Percentiles rank a stretch among this genome's conserved stretches.
Conservation (phyloP, 2,888 invertebrate species). For the Sclerodermus sp. region DNA sequence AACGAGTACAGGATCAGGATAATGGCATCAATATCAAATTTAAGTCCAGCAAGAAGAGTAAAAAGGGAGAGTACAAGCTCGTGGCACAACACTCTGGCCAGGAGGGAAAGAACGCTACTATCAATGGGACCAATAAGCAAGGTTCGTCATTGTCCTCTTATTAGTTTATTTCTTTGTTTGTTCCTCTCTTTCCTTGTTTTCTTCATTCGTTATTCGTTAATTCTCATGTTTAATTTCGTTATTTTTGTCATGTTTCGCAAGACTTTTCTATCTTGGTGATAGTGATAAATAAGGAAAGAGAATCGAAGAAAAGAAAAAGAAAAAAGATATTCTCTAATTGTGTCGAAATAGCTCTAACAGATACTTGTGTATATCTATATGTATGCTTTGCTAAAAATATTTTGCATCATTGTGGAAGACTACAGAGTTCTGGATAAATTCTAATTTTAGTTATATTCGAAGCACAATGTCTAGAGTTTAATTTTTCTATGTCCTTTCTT, state of each 20-base stretch:
- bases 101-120: conserved; percentile 18
- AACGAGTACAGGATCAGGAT: conserved; percentile 48
- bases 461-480: too few species aligned
- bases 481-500: not conserved
- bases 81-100: conserved; percentile 32
- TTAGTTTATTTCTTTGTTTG: conserved; percentile 2
- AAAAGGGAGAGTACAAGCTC: conserved; percentile 43
- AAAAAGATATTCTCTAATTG: too few species aligned
- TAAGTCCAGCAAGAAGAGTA: conserved; percentile 33
- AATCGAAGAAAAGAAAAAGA: too few species aligned
- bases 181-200: not conserved
- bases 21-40: conserved; percentile 54
- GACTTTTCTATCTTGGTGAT: too few species aligned
- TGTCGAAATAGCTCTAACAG: not conserved
- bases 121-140: conserved; percentile 38
- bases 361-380: not conserved
- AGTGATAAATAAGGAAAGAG: too few species aligned
- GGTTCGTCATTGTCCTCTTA: conserved; percentile 20
- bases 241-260: too few species aligned
- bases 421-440: too few species aligned
- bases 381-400: too few species aligned
- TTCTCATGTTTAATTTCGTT: too few species aligned
- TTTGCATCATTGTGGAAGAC: too few species aligned
- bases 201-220: too few species aligned
- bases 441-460: too few species aligned